Evolutionary conservation across 1,140 invertebrate species (phyloP).

Genomic region (Heliconius nattereri): DNA sequence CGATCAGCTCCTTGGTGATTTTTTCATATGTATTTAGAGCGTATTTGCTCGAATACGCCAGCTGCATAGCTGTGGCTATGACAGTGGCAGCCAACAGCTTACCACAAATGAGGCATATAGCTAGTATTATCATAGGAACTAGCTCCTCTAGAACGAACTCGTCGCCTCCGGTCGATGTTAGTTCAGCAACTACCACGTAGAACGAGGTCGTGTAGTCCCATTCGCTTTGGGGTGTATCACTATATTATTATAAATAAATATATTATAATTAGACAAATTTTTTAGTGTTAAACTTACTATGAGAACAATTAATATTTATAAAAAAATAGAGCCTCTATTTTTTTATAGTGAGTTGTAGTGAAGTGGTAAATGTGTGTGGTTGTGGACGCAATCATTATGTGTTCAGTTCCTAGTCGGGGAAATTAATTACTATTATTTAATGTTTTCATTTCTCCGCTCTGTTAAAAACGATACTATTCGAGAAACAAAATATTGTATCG

Average conservation of each 20-base stretch:
- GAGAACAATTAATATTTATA: too few relatives aligned
- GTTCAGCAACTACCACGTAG: conserved; percentile 59
- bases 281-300: too few relatives aligned
- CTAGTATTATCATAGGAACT: conserved; percentile 59
- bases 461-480: too few relatives aligned
- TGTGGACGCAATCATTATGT: too few relatives aligned
- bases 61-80: conserved; percentile 65
- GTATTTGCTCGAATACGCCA: conserved; percentile 65
- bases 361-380: too few relatives aligned
- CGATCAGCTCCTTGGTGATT: conserved; percentile 60
- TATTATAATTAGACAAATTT: too few relatives aligned
- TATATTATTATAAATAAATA: conserved; percentile 14
- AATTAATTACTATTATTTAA: too few relatives aligned
- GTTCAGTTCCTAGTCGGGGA: too few relatives aligned
- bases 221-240: conserved; percentile 53
- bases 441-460: too few relatives aligned
- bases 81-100: conserved; percentile 66
- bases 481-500: too few relatives aligned
- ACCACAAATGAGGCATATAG: conserved; percentile 57
- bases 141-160: conserved; percentile 60
- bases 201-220: conserved; percentile 71
- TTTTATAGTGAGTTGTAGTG: too few relatives aligned
- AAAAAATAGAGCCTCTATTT: too few relatives aligned
- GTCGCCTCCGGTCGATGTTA: conserved; percentile 67
- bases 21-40: conserved; percentile 69